Conservation (phyloP, 1,140 invertebrate genomes). For the Eubasilissa regina region DNA sequence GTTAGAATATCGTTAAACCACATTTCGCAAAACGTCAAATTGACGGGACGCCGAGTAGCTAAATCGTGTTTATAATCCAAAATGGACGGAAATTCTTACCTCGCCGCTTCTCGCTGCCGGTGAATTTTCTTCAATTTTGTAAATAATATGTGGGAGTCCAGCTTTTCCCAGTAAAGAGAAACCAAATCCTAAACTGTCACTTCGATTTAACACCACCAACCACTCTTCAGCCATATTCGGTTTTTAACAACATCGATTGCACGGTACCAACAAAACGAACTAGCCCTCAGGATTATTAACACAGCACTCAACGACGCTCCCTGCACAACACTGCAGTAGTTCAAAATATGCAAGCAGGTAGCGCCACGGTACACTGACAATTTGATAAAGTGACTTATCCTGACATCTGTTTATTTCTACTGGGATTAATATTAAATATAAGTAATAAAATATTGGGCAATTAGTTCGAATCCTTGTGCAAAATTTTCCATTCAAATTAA, state of each 20-base stretch:
- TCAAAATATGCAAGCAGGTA: conserved; percentile 35
- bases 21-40: conserved; percentile 55
- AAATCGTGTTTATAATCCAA: conserved; percentile 60
- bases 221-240: conserved; percentile 89
- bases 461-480: too few species aligned
- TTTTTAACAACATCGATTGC: conserved; percentile 70
- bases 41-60: conserved; percentile 54
- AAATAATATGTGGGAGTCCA: conserved; percentile 91
- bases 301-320: conserved; percentile 26
- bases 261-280: conserved; percentile 53
- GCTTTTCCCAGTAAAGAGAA: conserved; percentile 91
- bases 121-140: conserved; percentile 92
- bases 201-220: conserved; percentile 86
- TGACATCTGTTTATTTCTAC: too few species aligned
- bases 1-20: conserved; percentile 26
- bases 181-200: conserved; percentile 88
- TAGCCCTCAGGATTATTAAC: conserved; percentile 26
- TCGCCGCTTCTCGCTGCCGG: conserved; percentile 90
- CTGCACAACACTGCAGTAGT: conserved; percentile 43
- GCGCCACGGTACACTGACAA: conserved; percentile 5
- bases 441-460: too few species aligned
- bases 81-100: conserved; percentile 75
- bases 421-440: too few species aligned
- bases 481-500: too few species aligned
- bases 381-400: too few species aligned